Base-by-base conservation (phyloP, 2,797 vertebrate species). In the Nothura maculosa region DNA sequence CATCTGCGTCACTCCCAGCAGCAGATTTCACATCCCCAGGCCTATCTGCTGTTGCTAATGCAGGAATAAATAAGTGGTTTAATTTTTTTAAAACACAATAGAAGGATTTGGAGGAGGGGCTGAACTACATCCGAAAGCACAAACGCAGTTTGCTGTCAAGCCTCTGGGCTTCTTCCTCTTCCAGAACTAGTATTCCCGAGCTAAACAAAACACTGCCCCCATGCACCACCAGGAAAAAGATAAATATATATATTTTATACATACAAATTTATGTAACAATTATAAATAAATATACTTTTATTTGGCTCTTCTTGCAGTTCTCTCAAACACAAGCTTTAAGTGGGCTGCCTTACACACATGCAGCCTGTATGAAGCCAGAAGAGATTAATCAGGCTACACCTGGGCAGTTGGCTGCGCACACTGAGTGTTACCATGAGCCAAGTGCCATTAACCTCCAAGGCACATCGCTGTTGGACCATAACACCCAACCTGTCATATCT, bases 371-470 rank as follows among this genome's bases (percentile, higher is more conserved):
- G 55, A 58, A 81, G 79, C 6, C 54, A 75, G 40, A 91, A 72
- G 6, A 81, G 76, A 86, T 96, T 90, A 93, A 52, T 15, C 70
- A 81, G 0, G 0, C 75, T 86, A 87, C 87, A 95, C 92, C 95
- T 95, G 90, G 89, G 77, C 89, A 77, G 82, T 19, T 36, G 67
- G 70, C n/a, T 21, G 89, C 82, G 81, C 92, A 84, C 4, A 2
- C 81, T 2, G 60, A 83, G 87, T 68, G 20, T 86, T 92, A 88
- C 70, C 72, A 19, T 20, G 70, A 81, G 94, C 87, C 95, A 95
- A 91, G 92, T 75, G 91, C 93, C 95, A 96, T 96, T 96, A 96
- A 96, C 89, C 92, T 94, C 85, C 87, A 20, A 96, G 93, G 92
- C 87, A 95, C 72, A 93, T 83, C 50, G 2, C 91, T 95, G 92